Evolutionary conservation across 2,888 invertebrate species (phyloP), one percentile per base, ranked within the genome.

Genomic region (Drosophila bunnanda): DNA sequence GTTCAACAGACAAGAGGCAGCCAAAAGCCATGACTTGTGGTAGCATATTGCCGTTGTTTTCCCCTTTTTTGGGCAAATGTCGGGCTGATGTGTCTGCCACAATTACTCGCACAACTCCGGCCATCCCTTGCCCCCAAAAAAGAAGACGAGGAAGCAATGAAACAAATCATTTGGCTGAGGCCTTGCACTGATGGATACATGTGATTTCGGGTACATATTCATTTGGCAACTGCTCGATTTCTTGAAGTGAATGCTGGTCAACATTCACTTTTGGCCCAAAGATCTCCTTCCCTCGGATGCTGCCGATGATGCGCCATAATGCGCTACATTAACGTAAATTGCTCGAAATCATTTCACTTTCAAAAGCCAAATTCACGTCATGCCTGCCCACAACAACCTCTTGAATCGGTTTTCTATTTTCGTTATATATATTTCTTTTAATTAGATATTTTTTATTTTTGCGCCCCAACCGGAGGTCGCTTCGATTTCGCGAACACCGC

Each of bases 221-320:
- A 68, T 73, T 71, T 71, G 54, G 71, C 64, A 59, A 61, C 55
- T 76, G 74, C 77, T 84, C 85, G 85, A 77, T 77, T 76, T 81
- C 67, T 79, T 62, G 61, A 77, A 82, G 86, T 82, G 83, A 82
- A 80, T 78, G 83, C 77, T 80, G 70, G 68, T 53, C 65, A 77
- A 81, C 79, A 86, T 86, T 83, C 77, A 83, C 87, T 80, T 81
- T 83, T 86, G 69, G 54, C 48, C 75, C 62, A 52, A 54, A 66
- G 56, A 70, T 72, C 58, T 62, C 62, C 48, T 46, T 10, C 43
- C 36, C 52, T 56, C 50, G 48, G 57, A 25, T 66, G 55, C 22
- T 65, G 71, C 70, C 76, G 79, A 76, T 86, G 82, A 84, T 81
- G 80, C 76, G 76, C 76, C 58, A 65, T 78, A 74, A 57, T 68